These are phyloP conservation scores for Listronotus bonariensis DNA, from an alignment of 1,140 invertebrate species.

Conservation along the genomic window DNA sequence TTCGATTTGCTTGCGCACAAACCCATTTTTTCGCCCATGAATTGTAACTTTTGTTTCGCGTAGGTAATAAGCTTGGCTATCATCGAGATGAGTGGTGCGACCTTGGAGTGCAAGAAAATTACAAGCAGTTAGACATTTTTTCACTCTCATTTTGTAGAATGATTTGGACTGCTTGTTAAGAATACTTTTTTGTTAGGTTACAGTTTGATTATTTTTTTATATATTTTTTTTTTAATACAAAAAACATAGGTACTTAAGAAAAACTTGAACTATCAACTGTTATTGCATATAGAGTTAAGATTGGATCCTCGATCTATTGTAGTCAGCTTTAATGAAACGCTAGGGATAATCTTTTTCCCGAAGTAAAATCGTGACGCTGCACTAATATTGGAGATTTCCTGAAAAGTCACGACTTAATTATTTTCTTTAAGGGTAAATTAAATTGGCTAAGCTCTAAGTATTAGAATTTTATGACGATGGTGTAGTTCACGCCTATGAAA, in stretches of 20 bases:
- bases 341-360: constrained; percentile 30
- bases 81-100: too few relatives aligned
- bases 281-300: constrained; percentile 20
- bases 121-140: too few relatives aligned
- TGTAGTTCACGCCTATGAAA: background rate
- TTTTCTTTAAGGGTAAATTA: constrained; percentile 36
- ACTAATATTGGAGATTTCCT: constrained; percentile 32
- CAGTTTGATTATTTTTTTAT: constrained; percentile 35
- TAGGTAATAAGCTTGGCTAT: too few relatives aligned
- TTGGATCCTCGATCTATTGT: constrained; percentile 25
- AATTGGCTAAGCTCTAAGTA: background rate
- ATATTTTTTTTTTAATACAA: constrained; percentile 28
- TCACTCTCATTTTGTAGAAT: too few relatives aligned
- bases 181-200: constrained; percentile 31
- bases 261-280: background rate
- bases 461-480: background rate
- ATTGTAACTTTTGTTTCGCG: too few relatives aligned
- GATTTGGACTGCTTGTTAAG: too few relatives aligned
- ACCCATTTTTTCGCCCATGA: too few relatives aligned
- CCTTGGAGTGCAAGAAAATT: too few relatives aligned
- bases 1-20: too few relatives aligned
- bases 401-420: constrained; percentile 39
- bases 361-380: constrained; percentile 31
- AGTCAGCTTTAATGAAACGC: constrained; percentile 25
- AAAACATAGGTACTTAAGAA: background rate